These are phyloP conservation scores for Paramormyrops kingsleyae DNA, from an alignment of 2,113 vertebrate species.

Conservation along the genomic window DNA sequence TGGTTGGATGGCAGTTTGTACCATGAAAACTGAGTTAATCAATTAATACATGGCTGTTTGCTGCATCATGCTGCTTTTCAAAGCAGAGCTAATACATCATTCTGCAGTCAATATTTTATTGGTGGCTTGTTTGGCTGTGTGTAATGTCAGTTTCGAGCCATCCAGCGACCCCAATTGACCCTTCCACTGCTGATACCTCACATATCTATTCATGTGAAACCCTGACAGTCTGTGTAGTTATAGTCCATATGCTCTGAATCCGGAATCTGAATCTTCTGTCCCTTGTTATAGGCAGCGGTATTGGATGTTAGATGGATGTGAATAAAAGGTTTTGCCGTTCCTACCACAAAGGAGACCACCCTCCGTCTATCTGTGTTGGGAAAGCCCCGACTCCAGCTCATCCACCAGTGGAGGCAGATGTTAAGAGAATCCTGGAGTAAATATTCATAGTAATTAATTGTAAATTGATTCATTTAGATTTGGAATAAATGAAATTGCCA, in stretches of 20 bases:
- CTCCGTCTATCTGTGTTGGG: background rate
- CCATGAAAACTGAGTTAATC: background rate
- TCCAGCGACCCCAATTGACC: background rate
- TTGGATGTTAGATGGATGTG: background rate
- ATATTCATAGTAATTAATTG: background rate
- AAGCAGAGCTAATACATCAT: background rate
- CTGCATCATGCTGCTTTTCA: background rate
- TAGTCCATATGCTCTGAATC: background rate
- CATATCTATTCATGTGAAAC: background rate
- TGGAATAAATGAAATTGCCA: background rate
- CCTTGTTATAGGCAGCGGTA: background rate
- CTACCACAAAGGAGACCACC: background rate
- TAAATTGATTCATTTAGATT: background rate
- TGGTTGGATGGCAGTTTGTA: background rate
- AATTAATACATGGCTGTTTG: background rate
- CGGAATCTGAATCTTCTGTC: background rate
- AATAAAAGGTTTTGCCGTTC: background rate
- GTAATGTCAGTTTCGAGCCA: background rate
- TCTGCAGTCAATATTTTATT: background rate
- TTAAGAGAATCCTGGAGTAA: background rate
- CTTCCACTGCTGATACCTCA: background rate
- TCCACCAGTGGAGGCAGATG: background rate
- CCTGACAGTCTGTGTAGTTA: background rate
- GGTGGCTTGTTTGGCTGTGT: background rate
- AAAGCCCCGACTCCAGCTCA: background rate